phyloP scores from a whole-genome alignment of 2,888 invertebrate species.

The Agrotis ipsilon region DNA sequence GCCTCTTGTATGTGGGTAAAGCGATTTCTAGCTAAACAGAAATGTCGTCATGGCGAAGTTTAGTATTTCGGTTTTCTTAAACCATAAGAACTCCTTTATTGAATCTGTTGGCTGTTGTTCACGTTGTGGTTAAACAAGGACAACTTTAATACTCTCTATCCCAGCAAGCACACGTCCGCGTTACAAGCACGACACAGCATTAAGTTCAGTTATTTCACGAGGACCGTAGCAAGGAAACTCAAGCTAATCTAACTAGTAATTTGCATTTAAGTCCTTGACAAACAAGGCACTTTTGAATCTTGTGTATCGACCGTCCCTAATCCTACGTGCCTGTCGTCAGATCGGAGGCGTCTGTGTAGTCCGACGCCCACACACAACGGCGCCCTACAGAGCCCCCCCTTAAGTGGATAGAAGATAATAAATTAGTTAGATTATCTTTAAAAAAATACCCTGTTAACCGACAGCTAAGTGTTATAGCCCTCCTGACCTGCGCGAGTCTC shows the following conservation, averaged over 20 bases:
- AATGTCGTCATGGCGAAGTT: background rate
- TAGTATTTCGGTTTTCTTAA: background rate
- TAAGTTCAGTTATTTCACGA: conserved; percentile 16
- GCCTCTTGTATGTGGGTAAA: too few species aligned
- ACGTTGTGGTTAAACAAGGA: background rate
- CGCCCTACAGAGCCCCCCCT: too few species aligned
- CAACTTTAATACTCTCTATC: background rate
- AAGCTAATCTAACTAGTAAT: background rate
- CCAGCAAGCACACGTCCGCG: background rate
- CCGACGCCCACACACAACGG: too few species aligned
- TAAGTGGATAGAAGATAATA: too few species aligned
- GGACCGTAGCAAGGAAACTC: background rate
- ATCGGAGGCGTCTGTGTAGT: too few species aligned
- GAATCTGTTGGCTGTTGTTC: background rate
- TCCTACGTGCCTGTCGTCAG: conserved; percentile 24
- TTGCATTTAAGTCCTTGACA: conserved; percentile 17
- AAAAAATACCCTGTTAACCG: too few species aligned
- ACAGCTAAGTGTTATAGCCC: too few species aligned
- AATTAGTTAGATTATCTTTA: too few species aligned
- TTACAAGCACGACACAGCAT: background rate
- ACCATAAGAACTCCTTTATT: too few species aligned
- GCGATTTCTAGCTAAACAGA: background rate
- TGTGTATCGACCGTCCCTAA: background rate
- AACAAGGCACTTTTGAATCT: conserved; percentile 16
- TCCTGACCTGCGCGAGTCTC: background rate